phyloP scores from a whole-genome alignment of 2,888 invertebrate species.

The Pachydiplax longipennis region DNA sequence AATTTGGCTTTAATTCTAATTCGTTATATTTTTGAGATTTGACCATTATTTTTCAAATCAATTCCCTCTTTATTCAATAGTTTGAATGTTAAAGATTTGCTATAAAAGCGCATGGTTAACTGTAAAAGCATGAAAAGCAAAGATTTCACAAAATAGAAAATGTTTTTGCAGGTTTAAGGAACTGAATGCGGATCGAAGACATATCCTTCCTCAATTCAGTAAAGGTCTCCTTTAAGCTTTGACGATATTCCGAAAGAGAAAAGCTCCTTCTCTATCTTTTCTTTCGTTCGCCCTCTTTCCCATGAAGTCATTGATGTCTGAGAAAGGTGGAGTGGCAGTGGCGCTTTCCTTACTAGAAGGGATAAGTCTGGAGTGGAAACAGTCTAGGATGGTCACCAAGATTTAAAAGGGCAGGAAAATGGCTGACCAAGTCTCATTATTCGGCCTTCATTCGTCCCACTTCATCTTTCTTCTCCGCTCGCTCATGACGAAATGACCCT shows the following conservation, averaged over 20 bases:
- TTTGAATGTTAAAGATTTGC: too few species aligned
- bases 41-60: too few species aligned
- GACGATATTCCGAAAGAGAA: background rate
- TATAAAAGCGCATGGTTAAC: too few species aligned
- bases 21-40: too few species aligned
- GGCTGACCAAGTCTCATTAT: background rate
- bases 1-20: too few species aligned
- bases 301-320: background rate
- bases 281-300: background rate
- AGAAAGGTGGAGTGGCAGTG: background rate
- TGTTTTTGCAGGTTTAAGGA: background rate
- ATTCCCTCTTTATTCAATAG: too few species aligned
- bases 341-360: background rate
- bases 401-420: constrained; percentile 32
- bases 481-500: background rate
- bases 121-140: background rate
- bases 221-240: constrained; percentile 5
- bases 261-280: background rate
- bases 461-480: background rate
- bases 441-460: background rate
- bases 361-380: background rate
- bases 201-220: background rate
- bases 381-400: background rate
- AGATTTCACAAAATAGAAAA: background rate
- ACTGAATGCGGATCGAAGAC: background rate